Percentiles rank a stretch among this genome's conserved stretches.
These are phyloP conservation scores for Hedychridium roseum DNA, from an alignment of 2,888 invertebrate genomes.

Conservation along the genomic window DNA sequence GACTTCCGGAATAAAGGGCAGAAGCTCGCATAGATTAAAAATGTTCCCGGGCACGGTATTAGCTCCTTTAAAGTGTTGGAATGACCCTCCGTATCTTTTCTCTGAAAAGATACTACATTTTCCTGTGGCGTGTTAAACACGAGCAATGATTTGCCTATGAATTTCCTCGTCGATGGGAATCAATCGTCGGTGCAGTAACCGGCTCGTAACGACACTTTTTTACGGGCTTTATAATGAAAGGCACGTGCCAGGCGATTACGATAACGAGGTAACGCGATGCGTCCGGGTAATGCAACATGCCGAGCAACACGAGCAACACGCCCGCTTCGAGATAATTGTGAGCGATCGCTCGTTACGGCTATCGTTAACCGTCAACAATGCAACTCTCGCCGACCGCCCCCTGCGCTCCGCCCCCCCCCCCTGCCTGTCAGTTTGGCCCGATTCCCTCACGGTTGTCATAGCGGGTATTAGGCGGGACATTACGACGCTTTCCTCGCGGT, in stretches of 20 bases:
- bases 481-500: constrained; percentile 17
- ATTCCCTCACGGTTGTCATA: constrained; percentile 26
- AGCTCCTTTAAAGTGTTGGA: no score
- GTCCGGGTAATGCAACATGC: constrained; percentile 10
- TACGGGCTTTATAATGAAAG: constrained; percentile 30
- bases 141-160: no score
- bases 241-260: constrained; percentile 27
- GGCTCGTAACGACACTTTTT: constrained; percentile 18
- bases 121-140: no score
- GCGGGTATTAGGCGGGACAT: constrained; percentile 24
- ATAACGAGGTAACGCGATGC: constrained; percentile 25
- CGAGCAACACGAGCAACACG: constrained; percentile 13
- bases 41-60: no score
- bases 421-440: constrained; percentile 1
- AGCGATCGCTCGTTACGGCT: constrained; percentile 35
- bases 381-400: not conserved
- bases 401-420: not conserved
- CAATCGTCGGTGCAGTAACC: constrained; percentile 29
- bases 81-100: no score
- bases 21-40: no score
- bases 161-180: no score
- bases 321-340: constrained; percentile 34
- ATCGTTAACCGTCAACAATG: constrained; percentile 29
- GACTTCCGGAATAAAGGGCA: no score
- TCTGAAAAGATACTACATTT: no score